Evolutionary conservation across 2,888 invertebrate genomes (phyloP), one percentile per base, ranked within the genome.

Genomic region (Tribolium freemani): DNA sequence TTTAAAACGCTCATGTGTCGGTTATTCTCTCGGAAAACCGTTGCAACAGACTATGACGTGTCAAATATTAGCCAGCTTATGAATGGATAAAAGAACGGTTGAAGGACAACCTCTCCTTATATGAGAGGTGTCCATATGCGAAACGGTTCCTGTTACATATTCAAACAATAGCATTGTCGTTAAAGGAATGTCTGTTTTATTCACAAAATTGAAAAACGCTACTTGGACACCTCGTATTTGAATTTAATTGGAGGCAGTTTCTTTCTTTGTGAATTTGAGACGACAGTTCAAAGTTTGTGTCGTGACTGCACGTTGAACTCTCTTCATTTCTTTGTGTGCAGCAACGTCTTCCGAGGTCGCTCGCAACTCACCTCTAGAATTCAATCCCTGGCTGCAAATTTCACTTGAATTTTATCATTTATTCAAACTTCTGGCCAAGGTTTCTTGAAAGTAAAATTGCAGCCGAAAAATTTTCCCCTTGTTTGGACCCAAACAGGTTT

Each of bases 81-180:
- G 75, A 75, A 75, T 75, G 75, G 66, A 69, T 71, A 75, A 73
- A 61, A 75, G 73, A 70, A 71, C 71, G 64, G 61, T 61, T 51
- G 72, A 75, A 75, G 75, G 75, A 75, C 75, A 75, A 50, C 68
- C 53, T 72, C 71, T 71, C 63, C 66, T 56, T 71, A 71, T 51
- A 69, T 30, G 60, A 57, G 60, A 46, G 45, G 45, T 45, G n/a
- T 46, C 60, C 45, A 57, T 57, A 21, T 50, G 56, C 48, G 56
- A 54, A 66, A 71, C 54, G 60, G 66, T 71, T 71, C 67, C 71
- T 71, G 66, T 71, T 71, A 60, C 60, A 66, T 67, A 71, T 71
- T 71, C 70, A 64, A 57, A 46, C 45, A 64, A 64, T 44, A 20
- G 54, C 46, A 46, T 66, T 56, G 66, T 66, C 64, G 64, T 21